Conservation (phyloP, 2,113 vertebrate genomes). For the Corythoichthys haematopterus region DNA sequence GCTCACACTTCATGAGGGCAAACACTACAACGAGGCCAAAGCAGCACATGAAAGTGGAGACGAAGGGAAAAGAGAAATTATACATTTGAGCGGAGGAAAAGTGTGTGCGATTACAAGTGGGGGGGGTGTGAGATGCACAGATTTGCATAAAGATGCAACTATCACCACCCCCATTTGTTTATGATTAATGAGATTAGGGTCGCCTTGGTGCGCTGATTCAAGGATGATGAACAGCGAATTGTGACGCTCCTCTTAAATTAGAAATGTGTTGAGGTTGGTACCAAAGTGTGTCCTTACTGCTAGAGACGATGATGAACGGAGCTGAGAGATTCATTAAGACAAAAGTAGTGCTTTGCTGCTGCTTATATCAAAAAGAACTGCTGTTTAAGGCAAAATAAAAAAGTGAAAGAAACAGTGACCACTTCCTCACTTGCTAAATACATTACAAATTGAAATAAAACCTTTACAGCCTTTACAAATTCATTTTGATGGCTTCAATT, state of each 20-base stretch:
- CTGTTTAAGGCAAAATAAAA: too few relatives aligned
- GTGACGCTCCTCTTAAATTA: conserved; percentile 62
- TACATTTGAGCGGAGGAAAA: neutral
- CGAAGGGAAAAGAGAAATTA: conserved; percentile 13
- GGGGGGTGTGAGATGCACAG: conserved; percentile 14
- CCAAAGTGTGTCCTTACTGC: conserved; percentile 1
- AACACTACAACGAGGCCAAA: neutral
- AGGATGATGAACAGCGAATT: conserved; percentile 62
- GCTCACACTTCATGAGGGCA: conserved; percentile 9
- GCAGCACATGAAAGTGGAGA: neutral
- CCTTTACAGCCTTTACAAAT: too few relatives aligned
- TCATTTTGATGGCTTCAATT: too few relatives aligned
- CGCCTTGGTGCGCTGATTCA: conserved; percentile 40
- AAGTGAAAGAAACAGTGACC: too few relatives aligned
- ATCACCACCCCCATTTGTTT: conserved; percentile 62
- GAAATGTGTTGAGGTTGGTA: conserved; percentile 36
- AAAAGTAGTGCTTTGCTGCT: too few relatives aligned
- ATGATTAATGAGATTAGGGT: conserved; percentile 66
- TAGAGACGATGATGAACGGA: too few relatives aligned
- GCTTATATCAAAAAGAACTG: too few relatives aligned
- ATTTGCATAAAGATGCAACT: conserved; percentile 65
- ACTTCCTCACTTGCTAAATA: too few relatives aligned
- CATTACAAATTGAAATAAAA: too few relatives aligned
- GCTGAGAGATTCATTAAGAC: too few relatives aligned
- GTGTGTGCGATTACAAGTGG: neutral